A percentile compares a stretch with the other conserved stretches of the same genome.
phyloP scores from a whole-genome alignment of 2,797 vertebrate species.

The Catamblyrhynchus diadema region DNA sequence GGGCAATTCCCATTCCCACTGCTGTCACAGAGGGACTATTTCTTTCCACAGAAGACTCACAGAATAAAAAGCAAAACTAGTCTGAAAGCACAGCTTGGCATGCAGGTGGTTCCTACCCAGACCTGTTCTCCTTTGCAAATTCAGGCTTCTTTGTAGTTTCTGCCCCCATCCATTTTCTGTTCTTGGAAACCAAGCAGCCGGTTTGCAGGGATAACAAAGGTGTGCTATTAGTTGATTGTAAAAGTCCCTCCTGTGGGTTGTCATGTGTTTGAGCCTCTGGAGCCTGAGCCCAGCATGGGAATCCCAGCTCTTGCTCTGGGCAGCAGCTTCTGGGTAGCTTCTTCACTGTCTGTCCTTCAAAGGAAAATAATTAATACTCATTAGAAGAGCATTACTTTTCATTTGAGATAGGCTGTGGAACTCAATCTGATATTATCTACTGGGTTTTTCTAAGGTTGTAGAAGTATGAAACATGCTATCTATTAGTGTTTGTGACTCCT shows the following conservation, averaged over 20 bases:
- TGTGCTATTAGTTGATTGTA: neutral
- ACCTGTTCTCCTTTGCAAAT: neutral
- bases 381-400: neutral
- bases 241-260: neutral
- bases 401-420: neutral
- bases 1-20: neutral
- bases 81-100: neutral
- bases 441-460: neutral
- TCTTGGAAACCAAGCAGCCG: neutral
- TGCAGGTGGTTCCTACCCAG: neutral
- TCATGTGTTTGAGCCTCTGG: neutral
- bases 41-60: neutral
- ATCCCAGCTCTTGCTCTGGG: neutral
- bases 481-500: neutral
- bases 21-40: neutral
- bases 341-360: neutral
- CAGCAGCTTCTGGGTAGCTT: neutral
- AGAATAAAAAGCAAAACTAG: neutral
- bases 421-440: neutral
- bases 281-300: neutral
- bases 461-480: neutral
- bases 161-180: neutral
- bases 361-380: neutral
- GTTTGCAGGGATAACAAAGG: neutral
- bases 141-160: neutral